Evolutionary conservation across 2,888 invertebrate genomes (phyloP), one percentile per base, ranked within the genome.

Genomic region (Lasioglossum marginatum): DNA sequence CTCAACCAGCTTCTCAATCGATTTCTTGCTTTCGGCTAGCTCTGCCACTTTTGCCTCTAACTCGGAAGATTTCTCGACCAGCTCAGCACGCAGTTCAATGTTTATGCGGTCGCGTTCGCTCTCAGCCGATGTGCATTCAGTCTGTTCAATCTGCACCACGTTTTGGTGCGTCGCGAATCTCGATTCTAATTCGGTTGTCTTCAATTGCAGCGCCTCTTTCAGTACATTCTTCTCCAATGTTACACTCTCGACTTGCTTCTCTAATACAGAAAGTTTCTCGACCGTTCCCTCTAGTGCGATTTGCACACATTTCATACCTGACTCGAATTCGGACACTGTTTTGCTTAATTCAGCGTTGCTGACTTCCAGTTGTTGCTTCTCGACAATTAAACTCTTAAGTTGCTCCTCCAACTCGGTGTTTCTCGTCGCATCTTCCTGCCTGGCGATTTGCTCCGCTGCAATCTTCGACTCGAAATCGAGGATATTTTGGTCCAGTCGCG

Each of bases 1-100:
- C 5, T 78, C 45, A 6, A 31, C 52, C 71, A 77, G 43, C 48
- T 52, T 79, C 5, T 86, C 10, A 19, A 14, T 31, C 27, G 70
- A 23, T 45, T 34, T n/a, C 40, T 86, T 73, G 27, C 48, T 5
- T 27, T 31, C 43, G 14, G 14, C 19, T 31, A 68, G 16, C 6
- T 82, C 79, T n/a, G 1, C 12, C 2, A n/a, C 45, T 12, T 10
- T 40, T 23, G 74, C 34, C 37, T 79, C 57, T 6, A 82, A 8
- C 23, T 79, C 74, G 4, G 70, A 23, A 43, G 16, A 43, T 14
- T 37, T 79, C 16, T 68, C 71, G 6, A 27, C 77, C 8, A 81
- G 27, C 52, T 81, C 40, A 23, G 8, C 19, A 45, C 73, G 31
- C 27, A 31, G 8, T 63, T 31, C 63, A 63, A 4, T 14, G 14